Evolutionary conservation across 1,140 invertebrate species (phyloP).

Genomic region (Pissodes strobi): DNA sequence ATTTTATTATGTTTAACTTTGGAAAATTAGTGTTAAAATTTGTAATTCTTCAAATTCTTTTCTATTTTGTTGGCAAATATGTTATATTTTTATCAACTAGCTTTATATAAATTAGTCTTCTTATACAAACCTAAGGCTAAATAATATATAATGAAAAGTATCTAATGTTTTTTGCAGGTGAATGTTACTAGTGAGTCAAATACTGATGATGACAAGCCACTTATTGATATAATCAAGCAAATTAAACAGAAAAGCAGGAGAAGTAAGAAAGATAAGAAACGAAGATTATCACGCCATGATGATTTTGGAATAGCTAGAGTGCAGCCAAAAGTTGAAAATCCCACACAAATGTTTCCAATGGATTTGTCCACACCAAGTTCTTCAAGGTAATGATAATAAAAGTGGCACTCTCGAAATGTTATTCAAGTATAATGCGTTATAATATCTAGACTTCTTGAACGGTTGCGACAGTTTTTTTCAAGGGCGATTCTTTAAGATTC

Average conservation of each 20-base stretch:
- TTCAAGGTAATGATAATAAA: constrained; percentile 28
- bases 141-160: background rate
- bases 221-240: constrained; percentile 26
- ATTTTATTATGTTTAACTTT: too few relatives aligned
- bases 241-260: constrained; percentile 12
- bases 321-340: background rate
- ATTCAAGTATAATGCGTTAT: too few relatives aligned
- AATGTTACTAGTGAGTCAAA: constrained; percentile 22
- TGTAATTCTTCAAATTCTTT: too few relatives aligned
- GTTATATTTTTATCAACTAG: background rate
- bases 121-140: background rate
- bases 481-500: too few relatives aligned
- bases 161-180: constrained; percentile 15
- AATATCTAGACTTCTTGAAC: too few relatives aligned
- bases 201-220: constrained; percentile 22
- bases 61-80: too few relatives aligned
- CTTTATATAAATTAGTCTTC: background rate
- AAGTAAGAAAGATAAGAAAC: constrained; percentile 2
- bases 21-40: too few relatives aligned
- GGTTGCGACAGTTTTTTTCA: too few relatives aligned
- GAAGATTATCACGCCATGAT: background rate
- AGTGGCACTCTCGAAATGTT: too few relatives aligned
- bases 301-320: background rate
- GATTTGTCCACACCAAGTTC: constrained; percentile 16
- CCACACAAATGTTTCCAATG: constrained; percentile 15